A percentile compares a stretch with the other conserved stretches of the same genome.
phyloP scores from a whole-genome alignment of 2,888 invertebrate genomes.

The Andrena bucephala region DNA sequence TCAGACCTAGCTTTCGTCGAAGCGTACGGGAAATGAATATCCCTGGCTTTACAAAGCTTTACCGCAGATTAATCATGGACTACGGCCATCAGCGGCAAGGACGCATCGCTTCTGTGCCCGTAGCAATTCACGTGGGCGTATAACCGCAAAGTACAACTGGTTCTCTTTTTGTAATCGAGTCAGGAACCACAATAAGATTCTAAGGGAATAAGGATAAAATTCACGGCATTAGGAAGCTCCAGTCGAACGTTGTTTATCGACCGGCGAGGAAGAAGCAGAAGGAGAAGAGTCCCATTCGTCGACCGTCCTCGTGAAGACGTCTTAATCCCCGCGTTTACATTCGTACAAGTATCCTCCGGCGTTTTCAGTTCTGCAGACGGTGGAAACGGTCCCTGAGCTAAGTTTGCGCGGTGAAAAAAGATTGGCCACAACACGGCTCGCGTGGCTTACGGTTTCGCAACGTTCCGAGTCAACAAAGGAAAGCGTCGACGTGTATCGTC shows the following conservation, averaged over 20 bases:
- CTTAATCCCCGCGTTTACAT: slow-evolving; percentile 2
- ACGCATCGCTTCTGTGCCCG: slow-evolving; percentile 15
- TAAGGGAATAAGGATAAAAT: neutral
- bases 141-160: neutral
- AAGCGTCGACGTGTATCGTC: slow-evolving; percentile 53
- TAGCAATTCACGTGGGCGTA: slow-evolving; percentile 15
- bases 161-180: slow-evolving; percentile 11
- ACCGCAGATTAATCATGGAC: slow-evolving; percentile 22
- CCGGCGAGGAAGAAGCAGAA: neutral
- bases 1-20: neutral
- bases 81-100: slow-evolving; percentile 18
- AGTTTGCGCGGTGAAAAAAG: slow-evolving; percentile 23
- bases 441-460: slow-evolving; percentile 55
- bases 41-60: neutral
- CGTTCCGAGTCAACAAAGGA: slow-evolving; percentile 57
- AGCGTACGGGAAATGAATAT: neutral
- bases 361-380: neutral
- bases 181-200: slow-evolving; percentile 1
- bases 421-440: slow-evolving; percentile 9
- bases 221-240: neutral
- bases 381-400: neutral
- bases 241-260: neutral
- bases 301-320: neutral
- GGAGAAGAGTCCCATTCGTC: neutral
- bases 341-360: neutral